These are phyloP conservation scores for Carterocephalus palaemon DNA, from an alignment of 2,888 invertebrate species.

Conservation along the genomic window DNA sequence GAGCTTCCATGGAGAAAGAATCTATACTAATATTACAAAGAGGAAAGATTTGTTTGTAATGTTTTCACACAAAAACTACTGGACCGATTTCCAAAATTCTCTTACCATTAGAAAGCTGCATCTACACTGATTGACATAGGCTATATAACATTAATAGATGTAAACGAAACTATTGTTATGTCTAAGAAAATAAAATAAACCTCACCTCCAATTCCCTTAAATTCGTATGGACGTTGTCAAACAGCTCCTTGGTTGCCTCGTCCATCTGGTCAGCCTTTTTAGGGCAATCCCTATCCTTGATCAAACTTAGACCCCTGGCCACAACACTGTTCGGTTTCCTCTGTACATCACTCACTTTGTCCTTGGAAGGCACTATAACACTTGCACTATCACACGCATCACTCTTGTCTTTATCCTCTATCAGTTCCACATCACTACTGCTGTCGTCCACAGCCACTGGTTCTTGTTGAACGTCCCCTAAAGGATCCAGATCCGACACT, in stretches of 20 bases:
- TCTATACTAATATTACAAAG: too few species aligned
- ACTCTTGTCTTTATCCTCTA: conserved; percentile 61
- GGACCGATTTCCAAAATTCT: too few species aligned
- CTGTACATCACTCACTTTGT: conserved; percentile 46
- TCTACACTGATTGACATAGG: too few species aligned
- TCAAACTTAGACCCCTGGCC: conserved; percentile 42
- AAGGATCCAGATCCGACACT: conserved; percentile 63
- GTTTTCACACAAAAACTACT: too few species aligned
- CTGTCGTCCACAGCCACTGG: conserved; percentile 66
- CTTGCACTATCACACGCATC: conserved; percentile 47
- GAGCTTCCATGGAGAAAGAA: too few species aligned
- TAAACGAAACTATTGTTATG: too few species aligned
- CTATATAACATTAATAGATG: too few species aligned
- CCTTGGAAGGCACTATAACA: conserved; percentile 67
- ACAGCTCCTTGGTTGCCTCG: conserved; percentile 55
- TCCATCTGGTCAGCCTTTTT: conserved; percentile 37
- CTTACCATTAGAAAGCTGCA: too few species aligned
- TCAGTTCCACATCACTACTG: conserved; percentile 72
- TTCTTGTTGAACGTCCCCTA: conserved; percentile 51
- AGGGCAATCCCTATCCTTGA: conserved; percentile 40
- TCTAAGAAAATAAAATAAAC: background rate
- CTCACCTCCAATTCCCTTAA: conserved; percentile 67
- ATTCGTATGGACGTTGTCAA: conserved; percentile 61
- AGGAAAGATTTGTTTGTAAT: too few species aligned
- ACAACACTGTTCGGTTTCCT: conserved; percentile 37